Base-by-base conservation (phyloP, 2,797 vertebrate genomes). In the Clarias platycephalus region DNA sequence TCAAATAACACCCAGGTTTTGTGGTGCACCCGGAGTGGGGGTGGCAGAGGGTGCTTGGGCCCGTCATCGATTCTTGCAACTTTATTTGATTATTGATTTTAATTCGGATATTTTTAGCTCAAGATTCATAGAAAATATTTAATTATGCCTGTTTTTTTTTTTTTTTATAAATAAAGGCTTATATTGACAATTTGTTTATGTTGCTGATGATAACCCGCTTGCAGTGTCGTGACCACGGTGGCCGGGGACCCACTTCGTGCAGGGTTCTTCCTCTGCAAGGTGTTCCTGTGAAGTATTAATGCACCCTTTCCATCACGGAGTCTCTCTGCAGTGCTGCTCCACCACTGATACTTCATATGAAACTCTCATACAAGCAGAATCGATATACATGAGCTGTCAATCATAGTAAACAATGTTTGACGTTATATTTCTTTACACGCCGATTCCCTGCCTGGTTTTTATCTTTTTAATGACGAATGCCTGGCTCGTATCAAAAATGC, bases 391-490 rank as follows among this genome's bases (percentile, higher is more conserved):
- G 8, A 37, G 26, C 76, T 55, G 53, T 72, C 83, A 37, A 40
- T 84, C 66, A 63, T 24, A 34, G 24, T 34, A 57, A 76, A 26
- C 62, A 28, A 64, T 49, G n/a, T 28, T n/a, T 8, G 40, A 53
- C 22, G 15, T 67, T 60, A 2, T 49, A 31, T 63, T 63, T 84
- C 83, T n/a, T 28, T 12, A 66, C 58, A 64, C 49, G 37, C 62
- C 26, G 34, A 62, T 60, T n/a, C 34, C 8, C 37, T 70, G 67
- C 60, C 28, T 55, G 53, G 24, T 74, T 15, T 15, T 55, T 67
- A 60, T 62, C 26, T 85, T 31, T 76, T 85, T 37, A 37, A 37
- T 57, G 77, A 34, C 68, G 62, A 81, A 71, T 28, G 67, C 70
- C 44, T 26, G 53, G 26, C 63, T 82, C 71, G 2, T 22, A 53